These are phyloP conservation scores for Episyrphus balteatus DNA, from an alignment of 1,140 invertebrate genomes.

Conservation along the genomic window DNA sequence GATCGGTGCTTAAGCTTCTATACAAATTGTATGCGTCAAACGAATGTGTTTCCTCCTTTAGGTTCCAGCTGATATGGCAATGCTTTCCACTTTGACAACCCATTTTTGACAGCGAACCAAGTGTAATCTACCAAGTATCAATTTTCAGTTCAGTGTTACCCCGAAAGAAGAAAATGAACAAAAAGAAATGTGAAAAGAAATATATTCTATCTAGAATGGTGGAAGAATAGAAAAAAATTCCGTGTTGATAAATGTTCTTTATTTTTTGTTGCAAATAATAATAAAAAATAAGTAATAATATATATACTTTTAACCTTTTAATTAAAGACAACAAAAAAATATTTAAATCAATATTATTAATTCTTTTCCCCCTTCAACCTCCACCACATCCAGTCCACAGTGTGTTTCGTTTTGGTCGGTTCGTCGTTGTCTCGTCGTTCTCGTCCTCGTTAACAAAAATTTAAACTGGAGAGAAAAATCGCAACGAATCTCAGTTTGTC, in stretches of 20 bases:
- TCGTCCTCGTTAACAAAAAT: conserved; percentile 21
- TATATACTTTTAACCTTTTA: conserved; percentile 8
- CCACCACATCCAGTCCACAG: neutral
- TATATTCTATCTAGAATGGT: too few species aligned
- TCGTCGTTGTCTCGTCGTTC: conserved; percentile 12
- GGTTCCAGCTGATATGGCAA: too few species aligned
- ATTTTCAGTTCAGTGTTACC: too few species aligned
- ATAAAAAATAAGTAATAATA: conserved; percentile 1
- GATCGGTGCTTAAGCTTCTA: too few species aligned
- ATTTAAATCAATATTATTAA: neutral
- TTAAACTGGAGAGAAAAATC: conserved; percentile 20
- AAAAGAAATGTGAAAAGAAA: too few species aligned
- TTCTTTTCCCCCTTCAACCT: neutral
- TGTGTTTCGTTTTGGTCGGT: conserved; percentile 15
- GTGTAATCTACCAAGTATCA: too few species aligned
- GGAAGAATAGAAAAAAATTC: too few species aligned
- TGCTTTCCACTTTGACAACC: too few species aligned
- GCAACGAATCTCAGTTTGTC: conserved; percentile 25
- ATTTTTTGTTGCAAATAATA: conserved; percentile 2
- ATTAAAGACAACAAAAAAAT: neutral
- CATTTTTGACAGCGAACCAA: too few species aligned
- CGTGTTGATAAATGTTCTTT: conserved; percentile 6
- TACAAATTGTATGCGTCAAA: too few species aligned
- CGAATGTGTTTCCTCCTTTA: too few species aligned
- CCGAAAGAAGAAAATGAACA: too few species aligned